These are phyloP conservation scores for Heliconius nattereri DNA, from an alignment of 1,140 invertebrate species.

Conservation along the genomic window DNA sequence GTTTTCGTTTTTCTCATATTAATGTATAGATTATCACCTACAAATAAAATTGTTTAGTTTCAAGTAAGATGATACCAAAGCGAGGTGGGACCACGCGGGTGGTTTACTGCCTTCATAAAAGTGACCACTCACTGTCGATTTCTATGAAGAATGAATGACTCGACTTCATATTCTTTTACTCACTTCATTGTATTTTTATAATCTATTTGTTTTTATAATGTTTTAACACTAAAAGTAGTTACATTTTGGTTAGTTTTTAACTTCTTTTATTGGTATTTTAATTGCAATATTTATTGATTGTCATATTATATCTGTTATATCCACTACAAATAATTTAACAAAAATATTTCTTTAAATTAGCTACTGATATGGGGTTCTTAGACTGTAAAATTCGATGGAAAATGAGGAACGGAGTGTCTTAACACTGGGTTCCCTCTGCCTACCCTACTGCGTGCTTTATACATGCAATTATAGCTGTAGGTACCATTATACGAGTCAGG, in stretches of 20 bases:
- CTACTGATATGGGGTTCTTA: too few species aligned
- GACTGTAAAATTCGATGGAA: too few species aligned
- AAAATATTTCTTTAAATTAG: too few species aligned
- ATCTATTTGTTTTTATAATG: not conserved
- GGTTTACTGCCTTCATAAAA: conserved; percentile 69
- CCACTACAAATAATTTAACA: too few species aligned
- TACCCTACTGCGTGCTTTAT: too few species aligned
- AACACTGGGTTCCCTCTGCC: too few species aligned
- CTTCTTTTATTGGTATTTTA: not conserved
- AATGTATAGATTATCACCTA: conserved; percentile 8
- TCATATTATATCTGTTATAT: too few species aligned
- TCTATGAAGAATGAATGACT: conserved; percentile 38
- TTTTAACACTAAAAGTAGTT: not conserved
- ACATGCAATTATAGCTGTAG: too few species aligned
- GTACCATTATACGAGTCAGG: not conserved
- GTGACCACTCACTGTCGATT: conserved; percentile 55
- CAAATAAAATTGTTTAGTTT: not conserved
- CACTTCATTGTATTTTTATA: conserved; percentile 30
- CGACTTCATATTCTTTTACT: conserved; percentile 56
- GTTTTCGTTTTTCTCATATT: not conserved
- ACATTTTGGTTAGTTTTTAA: not conserved
- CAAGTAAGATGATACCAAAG: conserved; percentile 34
- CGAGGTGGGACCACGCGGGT: conserved; percentile 56
- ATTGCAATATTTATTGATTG: too few species aligned
- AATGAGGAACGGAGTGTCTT: too few species aligned